Evolutionary conservation across 64 coral and sea anemone genomes (phyloP).

Genomic region (Pocillopora damicornis): DNA sequence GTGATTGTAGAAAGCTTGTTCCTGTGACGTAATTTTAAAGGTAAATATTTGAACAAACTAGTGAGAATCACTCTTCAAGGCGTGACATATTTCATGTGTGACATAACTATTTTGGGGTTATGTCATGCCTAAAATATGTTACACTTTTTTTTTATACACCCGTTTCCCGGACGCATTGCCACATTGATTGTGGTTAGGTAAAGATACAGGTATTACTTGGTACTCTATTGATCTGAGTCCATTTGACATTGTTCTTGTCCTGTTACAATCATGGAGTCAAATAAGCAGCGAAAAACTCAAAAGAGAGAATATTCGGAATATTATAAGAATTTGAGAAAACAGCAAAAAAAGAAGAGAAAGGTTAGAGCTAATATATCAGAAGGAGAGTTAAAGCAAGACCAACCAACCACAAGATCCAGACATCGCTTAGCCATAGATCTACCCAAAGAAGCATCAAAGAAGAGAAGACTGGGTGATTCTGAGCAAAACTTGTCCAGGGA

Average conservation of each 20-base stretch:
- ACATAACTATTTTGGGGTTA: too few species aligned
- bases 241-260: background rate
- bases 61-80: too few species aligned
- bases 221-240: too few species aligned
- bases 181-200: too few species aligned
- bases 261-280: constrained; percentile 14
- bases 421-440: background rate
- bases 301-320: background rate
- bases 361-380: background rate
- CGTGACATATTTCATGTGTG: too few species aligned
- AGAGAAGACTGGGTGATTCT: background rate
- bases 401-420: background rate
- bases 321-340: constrained; percentile 1
- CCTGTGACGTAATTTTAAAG: too few species aligned
- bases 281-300: background rate
- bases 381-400: background rate
- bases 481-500: background rate
- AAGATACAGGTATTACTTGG: too few species aligned
- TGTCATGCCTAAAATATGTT: too few species aligned
- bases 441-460: background rate
- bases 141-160: too few species aligned
- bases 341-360: constrained; percentile 30
- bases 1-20: too few species aligned
- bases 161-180: too few species aligned
- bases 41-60: too few species aligned